phyloP scores from a whole-genome alignment of 2,888 invertebrate genomes.

The Leucoma salicis region DNA sequence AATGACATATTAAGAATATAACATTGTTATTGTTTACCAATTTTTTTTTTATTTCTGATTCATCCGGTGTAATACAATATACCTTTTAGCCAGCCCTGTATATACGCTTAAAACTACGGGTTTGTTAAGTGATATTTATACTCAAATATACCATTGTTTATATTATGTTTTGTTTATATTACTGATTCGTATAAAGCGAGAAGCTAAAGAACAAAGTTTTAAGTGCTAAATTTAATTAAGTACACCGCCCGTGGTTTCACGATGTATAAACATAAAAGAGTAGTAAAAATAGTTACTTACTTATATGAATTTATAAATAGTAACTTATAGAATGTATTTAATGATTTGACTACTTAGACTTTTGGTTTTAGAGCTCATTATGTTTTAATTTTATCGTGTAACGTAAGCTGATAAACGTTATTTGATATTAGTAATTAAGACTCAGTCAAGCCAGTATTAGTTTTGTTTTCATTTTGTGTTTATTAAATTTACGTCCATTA shows the following conservation, averaged over 20 bases:
- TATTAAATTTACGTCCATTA: no score
- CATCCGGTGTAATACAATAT: constrained; percentile 6
- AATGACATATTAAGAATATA: no score
- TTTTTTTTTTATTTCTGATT: no score
- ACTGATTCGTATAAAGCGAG: constrained; percentile 16
- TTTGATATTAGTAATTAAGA: constrained; percentile 9
- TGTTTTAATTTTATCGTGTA: constrained; percentile 15
- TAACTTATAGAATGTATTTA: constrained; percentile 27
- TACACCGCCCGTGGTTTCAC: constrained; percentile 34
- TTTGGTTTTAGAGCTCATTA: constrained; percentile 13
- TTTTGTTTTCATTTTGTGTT: neutral
- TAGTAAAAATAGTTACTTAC: constrained; percentile 33
- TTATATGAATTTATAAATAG: constrained; percentile 33
- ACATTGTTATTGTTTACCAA: no score
- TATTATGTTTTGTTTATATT: constrained; percentile 18
- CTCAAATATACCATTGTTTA: constrained; percentile 29
- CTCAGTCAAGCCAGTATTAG: neutral
- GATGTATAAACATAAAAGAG: constrained; percentile 35
- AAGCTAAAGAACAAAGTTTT: constrained; percentile 22
- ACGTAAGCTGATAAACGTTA: neutral
- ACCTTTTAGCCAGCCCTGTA: constrained; percentile 21
- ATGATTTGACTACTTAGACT: constrained; percentile 22
- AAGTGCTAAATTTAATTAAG: constrained; percentile 41
- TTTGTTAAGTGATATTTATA: constrained; percentile 35
- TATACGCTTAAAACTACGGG: constrained; percentile 21